Evolutionary conservation across 2,797 vertebrate species (phyloP).

Genomic region (Peromyscus attwateri): DNA sequence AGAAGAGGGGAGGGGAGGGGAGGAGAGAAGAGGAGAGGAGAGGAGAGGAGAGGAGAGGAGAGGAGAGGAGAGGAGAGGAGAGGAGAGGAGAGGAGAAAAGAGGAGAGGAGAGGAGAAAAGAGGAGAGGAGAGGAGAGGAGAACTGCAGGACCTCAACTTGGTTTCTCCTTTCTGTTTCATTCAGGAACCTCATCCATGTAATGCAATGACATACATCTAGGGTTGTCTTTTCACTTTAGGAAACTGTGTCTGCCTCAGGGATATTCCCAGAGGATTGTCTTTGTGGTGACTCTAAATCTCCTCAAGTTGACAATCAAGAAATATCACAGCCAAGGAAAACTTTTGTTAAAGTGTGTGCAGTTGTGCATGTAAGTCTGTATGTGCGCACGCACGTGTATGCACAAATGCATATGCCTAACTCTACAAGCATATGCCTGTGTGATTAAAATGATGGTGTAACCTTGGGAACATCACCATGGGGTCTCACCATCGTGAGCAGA

Average conservation of each 20-base stretch:
- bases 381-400: too few species aligned
- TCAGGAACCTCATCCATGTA: background rate
- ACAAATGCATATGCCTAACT: background rate
- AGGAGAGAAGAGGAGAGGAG: too few species aligned
- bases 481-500: background rate
- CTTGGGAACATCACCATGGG: background rate
- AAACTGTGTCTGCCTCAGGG: background rate
- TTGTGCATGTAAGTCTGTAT: background rate
- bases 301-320: background rate
- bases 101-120: too few species aligned
- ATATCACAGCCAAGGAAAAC: background rate
- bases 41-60: too few species aligned
- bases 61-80: too few species aligned
- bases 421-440: background rate
- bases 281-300: background rate
- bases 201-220: background rate
- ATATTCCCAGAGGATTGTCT: background rate
- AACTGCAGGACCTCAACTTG: background rate
- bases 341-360: background rate
- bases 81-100: background rate
- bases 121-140: too few species aligned
- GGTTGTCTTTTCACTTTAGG: background rate
- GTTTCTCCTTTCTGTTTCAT: background rate
- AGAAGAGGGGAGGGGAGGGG: background rate
- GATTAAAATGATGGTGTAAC: background rate